Base-by-base conservation (phyloP, 2,797 vertebrate species). In the Coccyzus lansbergi region DNA sequence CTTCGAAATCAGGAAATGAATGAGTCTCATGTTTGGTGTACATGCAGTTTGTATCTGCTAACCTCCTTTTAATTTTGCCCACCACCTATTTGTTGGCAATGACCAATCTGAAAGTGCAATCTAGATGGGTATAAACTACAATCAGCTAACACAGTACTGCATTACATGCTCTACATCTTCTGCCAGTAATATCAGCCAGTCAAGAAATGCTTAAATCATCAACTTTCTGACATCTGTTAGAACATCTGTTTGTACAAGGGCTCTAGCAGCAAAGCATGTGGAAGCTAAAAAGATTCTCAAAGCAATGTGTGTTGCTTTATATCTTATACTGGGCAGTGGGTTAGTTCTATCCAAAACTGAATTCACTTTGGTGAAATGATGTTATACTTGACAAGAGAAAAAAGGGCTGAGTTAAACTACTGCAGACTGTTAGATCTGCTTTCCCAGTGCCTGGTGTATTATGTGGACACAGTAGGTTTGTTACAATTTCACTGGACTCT, bases 181-280 rank as follows among this genome's bases (percentile, higher is more conserved):
- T 67, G 33, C 22, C 36, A 93, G 68, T 67, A 58, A 88, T 65
- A 86, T 88, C 31, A 86, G 53, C 63, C 53, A 70, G 63, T 65
- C 49, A 85, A 79, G 72, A 91, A 93, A 91, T 21, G 42, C 59
- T 56, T 82, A 83, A 74, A 92, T 90, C 64, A 90, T 78, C 67
- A 88, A 56, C 48, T 81, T 94, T 22, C 70, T 26, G 71, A 79
- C 88, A 88, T 88, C 84, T 91, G 91, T 70, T 85, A 79, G 15
- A 82, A 53, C 81, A 88, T 78, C 84, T 93, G 67, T 75, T 94
- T 58, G 34, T 78, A 65, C 33, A 28, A 70, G 38, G 42, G 38
- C 58, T 88, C 40, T 85, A 74, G 36, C 56, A 65, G 52, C 56
- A 75, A 88, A 67, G 42, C 48, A 82, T 11, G 36, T 67, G 31